Base-by-base conservation (phyloP, 2,797 vertebrate genomes). In the Anas flavirostris region DNA sequence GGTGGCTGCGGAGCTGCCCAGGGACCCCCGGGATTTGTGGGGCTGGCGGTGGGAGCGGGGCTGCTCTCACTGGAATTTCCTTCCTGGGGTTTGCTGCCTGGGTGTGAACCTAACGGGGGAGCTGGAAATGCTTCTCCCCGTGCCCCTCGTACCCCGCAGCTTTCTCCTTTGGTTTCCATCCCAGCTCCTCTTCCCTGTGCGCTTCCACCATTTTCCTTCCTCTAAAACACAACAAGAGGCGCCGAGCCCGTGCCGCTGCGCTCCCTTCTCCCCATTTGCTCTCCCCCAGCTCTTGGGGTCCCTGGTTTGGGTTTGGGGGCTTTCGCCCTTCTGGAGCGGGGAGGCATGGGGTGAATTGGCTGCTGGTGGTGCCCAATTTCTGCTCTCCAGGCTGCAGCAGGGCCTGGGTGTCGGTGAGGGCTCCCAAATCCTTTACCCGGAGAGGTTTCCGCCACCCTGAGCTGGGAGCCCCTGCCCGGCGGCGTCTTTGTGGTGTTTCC, bases 401-500 rank as follows among this genome's bases (percentile, higher is more conserved):
- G 48, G 23, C 48, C 48, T 50, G 48, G 48, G 48, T 25, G 48
- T 50, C 0, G 12, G 13, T 26, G 48, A 50, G 48, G 37, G 26
- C 60, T 29, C 35, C 59, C 31, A 25, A 43, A 23, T 5, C 41
- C 33, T 93, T 74, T 68, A 4, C 58, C 85, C 1, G 1, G 31
- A 10, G 56, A 28, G 26, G 50, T 52, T 52, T 52, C 14, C 15
- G 0, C 26, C 50, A 15, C 26, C 25, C 50, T 16, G 50, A 26
- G 14, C 25, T 9, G 26, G 50, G 5, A 28, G 25, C 50, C 50
- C 55, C 1, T 25, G 0, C n/a, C 48, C 50, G 0, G 1, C 1
- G 1, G 17, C 0, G 0, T 46, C 64, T 15, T 64, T 0, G 0
- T 0, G 29, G 88, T 43, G 4, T 50, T 9, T 4, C 43, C 2